Evolutionary conservation across 2,888 invertebrate species (phyloP).

Genomic region (Ctenicera cuprea): DNA sequence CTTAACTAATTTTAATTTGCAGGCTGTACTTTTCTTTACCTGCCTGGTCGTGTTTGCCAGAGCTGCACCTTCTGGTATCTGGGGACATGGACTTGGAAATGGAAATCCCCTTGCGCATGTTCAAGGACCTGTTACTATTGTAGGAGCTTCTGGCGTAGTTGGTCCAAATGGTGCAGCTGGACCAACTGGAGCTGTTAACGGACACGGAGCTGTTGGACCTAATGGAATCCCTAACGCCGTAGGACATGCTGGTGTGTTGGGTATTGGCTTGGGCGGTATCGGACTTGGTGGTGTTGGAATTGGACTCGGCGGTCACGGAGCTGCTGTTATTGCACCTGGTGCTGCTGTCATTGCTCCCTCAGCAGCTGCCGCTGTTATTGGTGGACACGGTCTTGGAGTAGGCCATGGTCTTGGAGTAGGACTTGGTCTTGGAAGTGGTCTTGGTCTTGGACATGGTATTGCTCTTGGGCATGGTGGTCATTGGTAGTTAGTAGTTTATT

Average conservation of each 20-base stretch:
- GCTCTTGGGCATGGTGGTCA: conserved; percentile 9
- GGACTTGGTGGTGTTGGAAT: background rate
- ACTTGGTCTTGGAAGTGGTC: conserved; percentile 14
- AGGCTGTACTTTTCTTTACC: conserved; percentile 34
- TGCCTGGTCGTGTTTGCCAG: conserved; percentile 39
- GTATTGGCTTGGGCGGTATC: conserved; percentile 9
- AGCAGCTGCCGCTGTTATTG: conserved; percentile 7
- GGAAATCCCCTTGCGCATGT: too few species aligned
- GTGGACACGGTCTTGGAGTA: conserved; percentile 26
- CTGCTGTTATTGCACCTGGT: conserved; percentile 9
- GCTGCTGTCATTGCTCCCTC: conserved; percentile 11
- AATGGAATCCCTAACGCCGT: conserved; percentile 40
- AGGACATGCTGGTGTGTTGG: conserved; percentile 13
- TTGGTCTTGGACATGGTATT: conserved; percentile 20
- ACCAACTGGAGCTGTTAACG: conserved; percentile 47
- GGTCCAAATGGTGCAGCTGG: conserved; percentile 37
- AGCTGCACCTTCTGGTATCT: conserved; percentile 34
- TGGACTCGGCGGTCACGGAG: conserved; percentile 27
- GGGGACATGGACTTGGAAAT: conserved; percentile 20
- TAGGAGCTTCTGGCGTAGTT: conserved; percentile 46
- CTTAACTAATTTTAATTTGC: conserved; percentile 3
- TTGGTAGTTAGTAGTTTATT: background rate
- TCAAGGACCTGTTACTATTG: conserved; percentile 28
- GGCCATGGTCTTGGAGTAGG: conserved; percentile 13
- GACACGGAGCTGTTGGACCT: conserved; percentile 45